These are phyloP conservation scores for Cephus pygmeus DNA, from an alignment of 2,888 invertebrate species.

Conservation along the genomic window DNA sequence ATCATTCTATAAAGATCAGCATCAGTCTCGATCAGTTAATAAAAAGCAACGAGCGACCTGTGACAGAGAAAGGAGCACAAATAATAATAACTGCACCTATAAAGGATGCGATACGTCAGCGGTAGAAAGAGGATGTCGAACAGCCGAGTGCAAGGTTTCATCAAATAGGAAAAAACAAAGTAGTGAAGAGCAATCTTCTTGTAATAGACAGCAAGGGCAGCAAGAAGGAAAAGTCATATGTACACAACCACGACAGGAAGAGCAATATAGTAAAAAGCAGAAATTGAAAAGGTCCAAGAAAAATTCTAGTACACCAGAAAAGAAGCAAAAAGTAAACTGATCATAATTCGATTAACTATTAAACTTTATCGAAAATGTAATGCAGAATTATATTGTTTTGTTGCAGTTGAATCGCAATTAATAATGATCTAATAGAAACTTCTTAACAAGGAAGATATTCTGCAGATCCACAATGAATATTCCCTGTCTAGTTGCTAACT, in stretches of 20 bases:
- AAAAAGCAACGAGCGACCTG: not conserved
- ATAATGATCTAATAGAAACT: not conserved
- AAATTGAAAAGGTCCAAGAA: not conserved
- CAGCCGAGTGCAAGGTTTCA: not conserved
- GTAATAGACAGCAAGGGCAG: not conserved
- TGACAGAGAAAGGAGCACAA: not conserved
- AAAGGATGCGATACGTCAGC: not conserved
- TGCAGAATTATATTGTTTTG: not conserved
- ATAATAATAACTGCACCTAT: not conserved
- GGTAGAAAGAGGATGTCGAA: not conserved
- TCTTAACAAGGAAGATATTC: not conserved
- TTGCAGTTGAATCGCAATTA: not conserved
- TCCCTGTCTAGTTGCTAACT: not conserved
- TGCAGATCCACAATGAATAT: not conserved
- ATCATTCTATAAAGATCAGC: not conserved
- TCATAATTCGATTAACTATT: not conserved
- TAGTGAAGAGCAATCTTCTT: not conserved
- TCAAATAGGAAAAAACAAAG: not conserved
- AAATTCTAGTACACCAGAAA: not conserved
- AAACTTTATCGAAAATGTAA: not conserved
- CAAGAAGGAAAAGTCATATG: not conserved
- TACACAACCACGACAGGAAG: not conserved
- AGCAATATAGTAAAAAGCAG: not conserved
- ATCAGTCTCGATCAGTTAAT: not conserved
- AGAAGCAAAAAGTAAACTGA: not conserved